Evolutionary conservation across 1,140 invertebrate species (phyloP).

Genomic region (Lerema accius): DNA sequence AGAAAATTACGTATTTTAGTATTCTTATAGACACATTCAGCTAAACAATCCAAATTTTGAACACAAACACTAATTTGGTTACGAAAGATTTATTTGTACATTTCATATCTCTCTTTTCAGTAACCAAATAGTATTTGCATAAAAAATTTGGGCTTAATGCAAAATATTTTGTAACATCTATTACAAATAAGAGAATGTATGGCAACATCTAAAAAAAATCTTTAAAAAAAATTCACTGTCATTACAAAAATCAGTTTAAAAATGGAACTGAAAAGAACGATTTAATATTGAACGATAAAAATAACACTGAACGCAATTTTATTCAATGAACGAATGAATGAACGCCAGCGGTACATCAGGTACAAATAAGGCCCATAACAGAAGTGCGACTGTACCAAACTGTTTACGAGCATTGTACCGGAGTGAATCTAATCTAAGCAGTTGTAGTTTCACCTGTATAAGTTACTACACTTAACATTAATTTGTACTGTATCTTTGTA

Average conservation of each 20-base stretch:
- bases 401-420: conserved; percentile 66
- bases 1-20: conserved; percentile 35
- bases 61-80: conserved; percentile 21
- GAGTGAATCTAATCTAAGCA: conserved; percentile 61
- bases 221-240: no score
- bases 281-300: not conserved
- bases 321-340: not conserved
- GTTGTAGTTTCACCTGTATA: conserved; percentile 55
- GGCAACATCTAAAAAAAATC: no score
- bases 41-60: conserved; percentile 17
- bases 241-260: not conserved
- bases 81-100: conserved; percentile 12
- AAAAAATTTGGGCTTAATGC: conserved; percentile 5
- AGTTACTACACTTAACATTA: conserved; percentile 71
- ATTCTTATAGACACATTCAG: conserved; percentile 32
- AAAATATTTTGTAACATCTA: conserved; percentile 24
- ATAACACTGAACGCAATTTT: not conserved
- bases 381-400: conserved; percentile 67
- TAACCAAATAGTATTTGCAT: conserved; percentile 28
- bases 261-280: no score
- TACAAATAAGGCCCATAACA: conserved; percentile 28
- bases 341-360: conserved; percentile 22
- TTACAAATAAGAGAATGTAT: not conserved
- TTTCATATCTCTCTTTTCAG: conserved; percentile 9
- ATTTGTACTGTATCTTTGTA: conserved; percentile 76